Evolutionary conservation across 1,140 invertebrate genomes (phyloP).

Genomic region (Hormaphis cornu): DNA sequence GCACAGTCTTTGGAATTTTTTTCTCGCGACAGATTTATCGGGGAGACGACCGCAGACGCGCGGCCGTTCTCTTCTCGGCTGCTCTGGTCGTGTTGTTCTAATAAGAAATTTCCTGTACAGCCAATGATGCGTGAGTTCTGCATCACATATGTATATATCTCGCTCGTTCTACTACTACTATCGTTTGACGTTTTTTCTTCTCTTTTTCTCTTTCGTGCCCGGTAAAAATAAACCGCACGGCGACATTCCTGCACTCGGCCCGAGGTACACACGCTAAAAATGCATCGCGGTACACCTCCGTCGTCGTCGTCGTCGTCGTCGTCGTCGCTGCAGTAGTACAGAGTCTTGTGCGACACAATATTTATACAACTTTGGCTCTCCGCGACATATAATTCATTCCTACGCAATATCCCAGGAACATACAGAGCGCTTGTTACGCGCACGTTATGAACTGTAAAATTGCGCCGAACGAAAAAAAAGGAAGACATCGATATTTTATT

Average conservation of each 20-base stretch:
- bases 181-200: neutral
- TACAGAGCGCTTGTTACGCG: no score
- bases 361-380: neutral
- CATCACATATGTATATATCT: neutral
- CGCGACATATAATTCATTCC: neutral
- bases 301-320: no score
- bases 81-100: no score
- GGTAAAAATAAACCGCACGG: conserved; percentile 31
- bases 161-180: neutral
- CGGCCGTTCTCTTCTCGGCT: conserved; percentile 4
- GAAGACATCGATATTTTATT: no score
- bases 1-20: conserved; percentile 9
- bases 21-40: conserved; percentile 21
- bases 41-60: neutral
- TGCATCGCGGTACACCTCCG: neutral
- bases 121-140: neutral
- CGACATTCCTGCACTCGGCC: conserved; percentile 26
- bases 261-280: conserved; percentile 20
- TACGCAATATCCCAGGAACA: no score
- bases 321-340: neutral
- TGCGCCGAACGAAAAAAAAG: no score
- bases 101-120: conserved; percentile 20
- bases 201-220: neutral
- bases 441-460: no score
- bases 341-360: conserved; percentile 4